A percentile compares a stretch with the other conserved stretches of the same genome.
Conservation (phyloP, 2,113 vertebrate species). For the Brachyhypopomus gauderio region DNA sequence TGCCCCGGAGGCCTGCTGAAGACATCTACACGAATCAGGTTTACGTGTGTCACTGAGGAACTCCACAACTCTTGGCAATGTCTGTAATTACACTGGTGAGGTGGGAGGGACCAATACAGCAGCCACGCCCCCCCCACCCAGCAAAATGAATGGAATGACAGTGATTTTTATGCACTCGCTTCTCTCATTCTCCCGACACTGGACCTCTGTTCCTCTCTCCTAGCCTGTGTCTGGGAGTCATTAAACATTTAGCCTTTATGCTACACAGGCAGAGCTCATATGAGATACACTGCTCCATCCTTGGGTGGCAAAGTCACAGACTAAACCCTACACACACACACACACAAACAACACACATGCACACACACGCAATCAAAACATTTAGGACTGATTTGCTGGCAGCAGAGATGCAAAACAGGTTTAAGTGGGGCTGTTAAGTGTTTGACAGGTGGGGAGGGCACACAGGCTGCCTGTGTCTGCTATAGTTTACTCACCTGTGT, state of each 20-base stretch:
- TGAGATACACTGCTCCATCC: not conserved
- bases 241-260: slow-evolving; percentile 3
- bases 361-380: not conserved
- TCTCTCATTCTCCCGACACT: not conserved
- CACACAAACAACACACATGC: not conserved
- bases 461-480: not conserved
- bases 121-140: not conserved
- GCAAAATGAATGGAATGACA: not conserved
- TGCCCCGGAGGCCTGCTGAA: slow-evolving; percentile 18
- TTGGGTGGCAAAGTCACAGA: slow-evolving; percentile 19
- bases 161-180: not conserved
- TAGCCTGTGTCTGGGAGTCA: slow-evolving; percentile 25
- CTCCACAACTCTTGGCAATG: no score
- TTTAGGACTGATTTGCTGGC: slow-evolving; percentile 33
- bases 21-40: slow-evolving; percentile 14
- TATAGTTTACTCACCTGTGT: not conserved
- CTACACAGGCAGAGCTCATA: not conserved
- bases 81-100: not conserved
- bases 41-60: not conserved
- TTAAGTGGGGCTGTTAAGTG: slow-evolving; percentile 5
- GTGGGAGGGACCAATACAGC: not conserved
- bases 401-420: slow-evolving; percentile 22
- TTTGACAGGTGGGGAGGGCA: slow-evolving; percentile 3
- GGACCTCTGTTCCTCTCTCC: not conserved
- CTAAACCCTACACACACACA: not conserved